These are phyloP conservation scores for Strigops habroptila DNA, from an alignment of 2,113 vertebrate genomes.

Conservation along the genomic window DNA sequence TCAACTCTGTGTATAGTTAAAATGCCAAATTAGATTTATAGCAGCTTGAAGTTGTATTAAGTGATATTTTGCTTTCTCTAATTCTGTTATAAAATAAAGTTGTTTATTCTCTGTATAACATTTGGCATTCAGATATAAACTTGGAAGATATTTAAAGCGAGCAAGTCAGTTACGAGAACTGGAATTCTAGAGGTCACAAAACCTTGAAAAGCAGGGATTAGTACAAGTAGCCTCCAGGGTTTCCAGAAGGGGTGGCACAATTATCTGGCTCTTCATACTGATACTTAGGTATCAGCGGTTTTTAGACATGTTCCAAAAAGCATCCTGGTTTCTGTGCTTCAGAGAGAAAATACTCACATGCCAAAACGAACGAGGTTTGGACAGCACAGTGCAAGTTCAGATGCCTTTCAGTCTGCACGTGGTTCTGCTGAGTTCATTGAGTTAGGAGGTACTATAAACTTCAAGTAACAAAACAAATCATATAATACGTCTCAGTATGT, in stretches of 20 bases:
- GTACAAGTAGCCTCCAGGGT: neutral
- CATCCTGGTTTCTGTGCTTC: neutral
- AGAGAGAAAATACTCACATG: neutral
- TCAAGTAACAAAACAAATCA: neutral
- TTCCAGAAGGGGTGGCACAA: neutral
- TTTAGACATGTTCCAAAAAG: neutral
- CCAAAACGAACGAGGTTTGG: neutral
- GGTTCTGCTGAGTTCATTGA: neutral
- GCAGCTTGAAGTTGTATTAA: slow-evolving; percentile 85
- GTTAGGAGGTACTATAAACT: neutral
- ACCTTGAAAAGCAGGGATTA: neutral
- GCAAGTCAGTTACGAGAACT: neutral
- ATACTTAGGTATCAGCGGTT: neutral
- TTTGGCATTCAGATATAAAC: neutral
- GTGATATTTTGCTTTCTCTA: slow-evolving; percentile 84
- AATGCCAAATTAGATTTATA: slow-evolving; percentile 81
- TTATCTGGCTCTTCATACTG: neutral
- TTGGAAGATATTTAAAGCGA: neutral
- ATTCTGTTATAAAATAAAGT: slow-evolving; percentile 97
- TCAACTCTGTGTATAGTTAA: slow-evolving; percentile 78
- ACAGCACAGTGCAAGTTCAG: neutral
- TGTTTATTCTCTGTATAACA: slow-evolving; percentile 84
- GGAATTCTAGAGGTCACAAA: neutral
- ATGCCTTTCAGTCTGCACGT: neutral
- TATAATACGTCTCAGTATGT: neutral